These are phyloP conservation scores for Acronicta leporina DNA, from an alignment of 2,888 invertebrate species.

Conservation along the genomic window DNA sequence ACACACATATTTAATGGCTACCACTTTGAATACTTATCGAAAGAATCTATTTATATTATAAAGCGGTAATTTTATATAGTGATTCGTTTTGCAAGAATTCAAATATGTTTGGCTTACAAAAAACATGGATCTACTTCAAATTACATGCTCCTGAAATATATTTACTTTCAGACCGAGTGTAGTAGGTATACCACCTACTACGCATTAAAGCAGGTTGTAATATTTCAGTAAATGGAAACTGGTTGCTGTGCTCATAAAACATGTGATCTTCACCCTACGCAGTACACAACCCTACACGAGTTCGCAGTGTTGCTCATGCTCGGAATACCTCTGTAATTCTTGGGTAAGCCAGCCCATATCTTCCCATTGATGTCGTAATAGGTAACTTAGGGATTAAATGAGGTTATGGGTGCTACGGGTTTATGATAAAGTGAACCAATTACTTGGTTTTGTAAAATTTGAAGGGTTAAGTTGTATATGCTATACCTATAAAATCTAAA, in stretches of 20 bases:
- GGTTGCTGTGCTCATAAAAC: slow-evolving; percentile 50
- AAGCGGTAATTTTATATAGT: no score
- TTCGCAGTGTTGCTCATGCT: slow-evolving; percentile 17
- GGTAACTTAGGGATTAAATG: slow-evolving; percentile 50
- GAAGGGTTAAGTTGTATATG: not conserved
- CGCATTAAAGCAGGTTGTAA: slow-evolving; percentile 45
- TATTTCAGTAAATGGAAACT: slow-evolving; percentile 45
- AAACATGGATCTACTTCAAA: not conserved
- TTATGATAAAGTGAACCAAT: slow-evolving; percentile 30
- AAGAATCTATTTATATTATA: no score
- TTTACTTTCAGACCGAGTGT: slow-evolving; percentile 8
- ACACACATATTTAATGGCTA: no score
- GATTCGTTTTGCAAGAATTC: no score
- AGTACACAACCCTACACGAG: slow-evolving; percentile 19
- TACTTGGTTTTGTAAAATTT: slow-evolving; percentile 21
- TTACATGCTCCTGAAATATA: slow-evolving; percentile 11
- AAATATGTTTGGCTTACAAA: not conserved
- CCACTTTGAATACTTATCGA: no score
- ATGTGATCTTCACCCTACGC: slow-evolving; percentile 45
- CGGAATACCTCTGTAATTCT: slow-evolving; percentile 34
- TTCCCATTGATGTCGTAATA: slow-evolving; percentile 30
- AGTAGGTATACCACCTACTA: slow-evolving; percentile 33
- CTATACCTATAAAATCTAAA: slow-evolving; percentile 11
- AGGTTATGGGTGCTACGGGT: slow-evolving; percentile 59
- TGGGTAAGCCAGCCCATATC: slow-evolving; percentile 30